Evolutionary conservation across 2,113 vertebrate species (phyloP), one percentile per base, ranked within the genome.

Genomic region (Odontophorus gujanensis): DNA sequence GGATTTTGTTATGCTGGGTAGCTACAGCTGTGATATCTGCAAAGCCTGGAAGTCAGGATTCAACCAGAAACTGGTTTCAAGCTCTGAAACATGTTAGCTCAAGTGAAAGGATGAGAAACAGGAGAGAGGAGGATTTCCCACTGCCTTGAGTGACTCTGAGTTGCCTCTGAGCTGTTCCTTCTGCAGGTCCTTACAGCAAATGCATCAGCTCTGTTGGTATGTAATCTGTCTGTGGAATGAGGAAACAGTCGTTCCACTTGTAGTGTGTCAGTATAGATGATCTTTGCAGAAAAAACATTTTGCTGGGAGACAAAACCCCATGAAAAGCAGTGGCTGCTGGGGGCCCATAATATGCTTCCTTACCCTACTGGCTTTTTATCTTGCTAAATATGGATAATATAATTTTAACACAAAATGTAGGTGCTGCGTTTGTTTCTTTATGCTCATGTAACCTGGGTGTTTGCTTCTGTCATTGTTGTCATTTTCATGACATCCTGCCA

Each of bases 391-490:
- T 32, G 47, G 40, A 48, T 67, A 62, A 25, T 42, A 22, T 1
- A 51, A 21, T 53, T 65, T 21, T 43, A 76, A 25, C 58, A 6
- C n/a, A 67, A 92, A 36, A 6, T 10, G 0, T 2, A n/a, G 13
- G 34, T 78, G 36, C 45, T 81, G 58, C 36, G 59, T 78, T 36
- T 59, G 11, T 62, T 83, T 76, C 13, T 57, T 72, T 61, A 2
- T 47, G 47, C 18, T 48, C 5, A 0, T 30, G 0, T 43, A 81
- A 51, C 12, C 34, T n/a, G 38, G 53, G 25, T 32, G 24, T 59
- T 59, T 65, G 47, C 16, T 59, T 2, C 47, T 57, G 21, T 30
- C 67, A 4, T 1, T 68, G 22, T 48, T 45, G 36, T 38, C 50
- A 10, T 45, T 87, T n/a, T 62, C 19, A 16, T 30, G 67, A 32